Conservation (phyloP, 2,797 vertebrate genomes). For the Brachymystax lenok region DNA sequence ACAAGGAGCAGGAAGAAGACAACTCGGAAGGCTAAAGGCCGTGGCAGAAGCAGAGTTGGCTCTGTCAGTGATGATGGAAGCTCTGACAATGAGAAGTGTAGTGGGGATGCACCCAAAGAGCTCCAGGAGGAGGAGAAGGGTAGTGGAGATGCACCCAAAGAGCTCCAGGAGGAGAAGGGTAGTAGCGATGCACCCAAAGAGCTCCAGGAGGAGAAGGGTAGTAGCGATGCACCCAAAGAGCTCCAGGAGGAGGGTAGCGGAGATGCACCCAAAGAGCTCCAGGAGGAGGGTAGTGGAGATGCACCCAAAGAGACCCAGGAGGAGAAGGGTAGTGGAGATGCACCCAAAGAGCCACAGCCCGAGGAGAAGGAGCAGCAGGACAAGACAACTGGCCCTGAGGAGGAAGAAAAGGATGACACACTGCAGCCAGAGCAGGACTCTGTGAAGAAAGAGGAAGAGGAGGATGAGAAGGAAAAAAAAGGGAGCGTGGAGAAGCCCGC, state of each 20-base stretch:
- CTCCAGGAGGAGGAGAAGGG: constrained; percentile 11
- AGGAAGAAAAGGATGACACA: constrained; percentile 11
- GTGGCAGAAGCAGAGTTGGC: constrained; percentile 38
- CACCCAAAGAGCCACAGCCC: too few relatives aligned
- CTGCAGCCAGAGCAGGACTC: constrained; percentile 59
- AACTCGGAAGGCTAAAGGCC: constrained; percentile 32
- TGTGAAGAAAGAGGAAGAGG: constrained; percentile 51
- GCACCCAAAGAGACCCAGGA: too few relatives aligned
- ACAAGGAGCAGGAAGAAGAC: constrained; percentile 62
- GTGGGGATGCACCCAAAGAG: constrained; percentile 30
- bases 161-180: too few relatives aligned
- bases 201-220: too few relatives aligned
- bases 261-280: too few relatives aligned
- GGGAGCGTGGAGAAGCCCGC: constrained; percentile 58
- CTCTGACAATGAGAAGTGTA: constrained; percentile 72
- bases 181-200: too few relatives aligned
- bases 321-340: too few relatives aligned
- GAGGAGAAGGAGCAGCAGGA: constrained; percentile 35
- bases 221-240: too few relatives aligned
- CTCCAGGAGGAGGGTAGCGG: too few relatives aligned
- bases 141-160: too few relatives aligned
- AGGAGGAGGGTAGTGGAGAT: too few relatives aligned
- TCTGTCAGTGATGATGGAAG: constrained; percentile 71
- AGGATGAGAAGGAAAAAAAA: constrained; percentile 34
- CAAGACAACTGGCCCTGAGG: constrained; percentile 47